Conservation (phyloP, 2,888 invertebrate genomes). For the Nomada flava region DNA sequence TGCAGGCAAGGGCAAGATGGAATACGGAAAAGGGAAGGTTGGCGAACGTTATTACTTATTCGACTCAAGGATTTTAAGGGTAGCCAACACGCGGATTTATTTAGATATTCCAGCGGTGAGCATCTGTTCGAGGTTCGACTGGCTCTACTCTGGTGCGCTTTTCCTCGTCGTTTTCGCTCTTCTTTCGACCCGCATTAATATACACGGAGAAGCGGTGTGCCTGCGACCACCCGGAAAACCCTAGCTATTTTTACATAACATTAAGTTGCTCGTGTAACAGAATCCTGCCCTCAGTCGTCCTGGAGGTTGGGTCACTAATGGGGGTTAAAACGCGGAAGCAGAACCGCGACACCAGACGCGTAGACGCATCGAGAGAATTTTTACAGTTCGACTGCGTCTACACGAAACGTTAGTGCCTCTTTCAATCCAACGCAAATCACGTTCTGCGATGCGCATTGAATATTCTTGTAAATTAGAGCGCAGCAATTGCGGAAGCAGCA, state of each 20-base stretch:
- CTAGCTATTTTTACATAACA: slow-evolving; percentile 81
- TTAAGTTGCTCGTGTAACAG: slow-evolving; percentile 72
- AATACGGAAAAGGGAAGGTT: slow-evolving; percentile 46
- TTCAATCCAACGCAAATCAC: too few relatives aligned
- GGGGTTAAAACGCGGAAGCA: slow-evolving; percentile 79
- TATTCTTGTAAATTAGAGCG: too few relatives aligned
- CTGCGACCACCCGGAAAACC: slow-evolving; percentile 49
- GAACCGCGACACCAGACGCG: slow-evolving; percentile 46
- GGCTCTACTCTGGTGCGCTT: slow-evolving; percentile 48
- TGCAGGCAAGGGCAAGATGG: slow-evolving; percentile 68
- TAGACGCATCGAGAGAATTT: slow-evolving; percentile 45
- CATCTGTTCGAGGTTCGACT: slow-evolving; percentile 79
- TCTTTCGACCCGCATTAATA: slow-evolving; percentile 74
- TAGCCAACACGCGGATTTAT: slow-evolving; percentile 78
- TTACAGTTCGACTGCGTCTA: slow-evolving; percentile 21
- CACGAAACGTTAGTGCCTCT: neutral
- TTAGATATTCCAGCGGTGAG: slow-evolving; percentile 80
- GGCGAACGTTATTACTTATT: slow-evolving; percentile 80
- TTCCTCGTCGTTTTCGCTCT: slow-evolving; percentile 47
- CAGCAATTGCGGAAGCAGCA: too few relatives aligned
- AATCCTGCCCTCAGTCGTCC: slow-evolving; percentile 14
- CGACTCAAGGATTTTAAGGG: slow-evolving; percentile 75
- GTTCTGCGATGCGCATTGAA: neutral
- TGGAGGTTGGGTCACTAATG: slow-evolving; percentile 76
- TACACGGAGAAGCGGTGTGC: slow-evolving; percentile 55